Evolutionary conservation across 2,113 vertebrate genomes (phyloP).

Genomic region (Calypte anna): DNA sequence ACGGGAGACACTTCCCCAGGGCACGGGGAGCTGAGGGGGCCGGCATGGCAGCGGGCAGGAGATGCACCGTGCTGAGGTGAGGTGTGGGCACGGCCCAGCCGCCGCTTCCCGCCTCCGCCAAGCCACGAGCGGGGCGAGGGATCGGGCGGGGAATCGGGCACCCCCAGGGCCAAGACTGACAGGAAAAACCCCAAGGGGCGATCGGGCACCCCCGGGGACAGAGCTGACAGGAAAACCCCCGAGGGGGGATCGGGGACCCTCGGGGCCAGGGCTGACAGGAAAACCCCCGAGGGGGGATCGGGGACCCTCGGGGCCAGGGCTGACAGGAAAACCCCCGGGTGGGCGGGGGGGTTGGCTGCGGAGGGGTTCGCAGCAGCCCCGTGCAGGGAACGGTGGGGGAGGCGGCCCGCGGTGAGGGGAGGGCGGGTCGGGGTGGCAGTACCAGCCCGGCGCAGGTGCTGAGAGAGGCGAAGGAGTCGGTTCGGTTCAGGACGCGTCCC

Average conservation of each 20-base stretch:
- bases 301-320: neutral
- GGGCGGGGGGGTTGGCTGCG: too few species aligned
- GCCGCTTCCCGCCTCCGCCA: neutral
- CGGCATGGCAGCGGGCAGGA: neutral
- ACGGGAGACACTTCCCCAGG: neutral
- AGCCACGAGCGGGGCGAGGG: neutral
- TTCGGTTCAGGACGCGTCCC: conserved; percentile 86
- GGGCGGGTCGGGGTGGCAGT: conserved; percentile 52
- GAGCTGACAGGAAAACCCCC: too few species aligned
- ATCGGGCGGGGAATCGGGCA: neutral
- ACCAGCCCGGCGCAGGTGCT: conserved; percentile 93
- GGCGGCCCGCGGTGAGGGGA: neutral
- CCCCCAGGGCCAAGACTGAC: too few species aligned
- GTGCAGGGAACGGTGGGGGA: neutral
- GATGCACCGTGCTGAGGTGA: neutral
- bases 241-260: too few species aligned
- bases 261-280: too few species aligned
- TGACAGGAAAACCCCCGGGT: neutral
- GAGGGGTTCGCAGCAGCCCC: neutral
- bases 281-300: too few species aligned
- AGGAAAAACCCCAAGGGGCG: too few species aligned
- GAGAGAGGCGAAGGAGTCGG: conserved; percentile 84
- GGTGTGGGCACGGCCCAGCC: neutral
- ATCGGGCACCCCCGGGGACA: neutral
- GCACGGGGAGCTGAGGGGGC: neutral